Conservation (phyloP, 92 coral and sea anemone genomes). For the Parazoanthus darwini region DNA sequence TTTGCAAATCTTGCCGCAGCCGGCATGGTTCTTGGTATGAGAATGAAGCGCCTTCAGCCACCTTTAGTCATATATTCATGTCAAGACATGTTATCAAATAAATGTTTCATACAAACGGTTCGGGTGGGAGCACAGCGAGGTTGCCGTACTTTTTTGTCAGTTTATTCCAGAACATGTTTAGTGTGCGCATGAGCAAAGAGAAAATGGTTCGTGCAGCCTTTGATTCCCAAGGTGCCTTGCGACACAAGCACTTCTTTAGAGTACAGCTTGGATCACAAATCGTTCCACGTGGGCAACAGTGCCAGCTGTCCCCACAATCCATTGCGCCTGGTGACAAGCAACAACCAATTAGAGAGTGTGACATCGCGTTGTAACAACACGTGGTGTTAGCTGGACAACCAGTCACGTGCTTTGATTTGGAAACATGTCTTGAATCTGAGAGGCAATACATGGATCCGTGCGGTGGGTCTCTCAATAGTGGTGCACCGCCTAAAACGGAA, state of each 20-base stretch:
- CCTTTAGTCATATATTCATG: too few relatives aligned
- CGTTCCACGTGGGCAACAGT: constrained; percentile 74
- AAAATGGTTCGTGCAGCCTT: constrained; percentile 53
- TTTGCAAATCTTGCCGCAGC: too few relatives aligned
- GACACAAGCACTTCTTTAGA: constrained; percentile 51
- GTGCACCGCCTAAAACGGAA: not conserved
- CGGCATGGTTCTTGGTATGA: too few relatives aligned
- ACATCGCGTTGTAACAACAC: constrained; percentile 57
- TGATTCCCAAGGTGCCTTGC: constrained; percentile 75
- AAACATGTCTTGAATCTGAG: constrained; percentile 21
- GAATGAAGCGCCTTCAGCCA: too few relatives aligned
- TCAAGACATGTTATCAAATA: too few relatives aligned
- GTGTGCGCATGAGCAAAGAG: constrained; percentile 54
- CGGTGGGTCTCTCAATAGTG: constrained; percentile 18
- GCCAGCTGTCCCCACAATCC: constrained; percentile 78
- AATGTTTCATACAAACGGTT: not conserved
- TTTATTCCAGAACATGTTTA: constrained; percentile 54
- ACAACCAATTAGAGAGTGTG: constrained; percentile 67
- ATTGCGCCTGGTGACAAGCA: constrained; percentile 64
- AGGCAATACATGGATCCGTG: constrained; percentile 34
- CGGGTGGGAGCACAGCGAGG: not conserved
- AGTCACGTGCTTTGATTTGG: constrained; percentile 42
- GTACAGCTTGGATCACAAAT: constrained; percentile 66
- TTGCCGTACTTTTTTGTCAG: constrained; percentile 16
- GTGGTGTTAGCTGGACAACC: constrained; percentile 67